Evolutionary conservation across 2,888 invertebrate genomes (phyloP).

Genomic region (Harpalus rufipes): DNA sequence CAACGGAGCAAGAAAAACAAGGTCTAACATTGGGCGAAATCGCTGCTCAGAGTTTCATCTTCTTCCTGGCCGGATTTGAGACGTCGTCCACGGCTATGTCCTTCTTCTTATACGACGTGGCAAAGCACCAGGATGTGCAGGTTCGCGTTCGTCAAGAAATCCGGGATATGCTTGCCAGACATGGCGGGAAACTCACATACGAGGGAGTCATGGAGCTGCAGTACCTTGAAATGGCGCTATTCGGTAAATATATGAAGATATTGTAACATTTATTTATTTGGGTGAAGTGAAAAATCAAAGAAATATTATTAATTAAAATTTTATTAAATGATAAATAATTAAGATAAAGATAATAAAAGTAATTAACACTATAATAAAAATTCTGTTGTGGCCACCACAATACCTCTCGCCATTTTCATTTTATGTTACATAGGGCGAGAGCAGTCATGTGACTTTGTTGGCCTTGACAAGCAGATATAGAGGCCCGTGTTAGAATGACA

Average conservation of each 20-base stretch:
- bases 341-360: too few relatives aligned
- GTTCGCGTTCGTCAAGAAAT: slow-evolving; percentile 53
- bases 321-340: too few relatives aligned
- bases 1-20: background rate
- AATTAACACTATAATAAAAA: too few relatives aligned
- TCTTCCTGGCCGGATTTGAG: slow-evolving; percentile 56
- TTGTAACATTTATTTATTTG: too few relatives aligned
- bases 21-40: slow-evolving; percentile 39
- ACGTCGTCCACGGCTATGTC: slow-evolving; percentile 47
- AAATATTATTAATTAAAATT: too few relatives aligned
- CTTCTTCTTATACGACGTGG: slow-evolving; percentile 49
- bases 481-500: too few relatives aligned
- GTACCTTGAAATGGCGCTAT: slow-evolving; percentile 50
- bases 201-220: slow-evolving; percentile 57
- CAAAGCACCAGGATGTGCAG: slow-evolving; percentile 41
- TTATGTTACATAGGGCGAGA: too few relatives aligned
- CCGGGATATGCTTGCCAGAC: slow-evolving; percentile 38
- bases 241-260: slow-evolving; percentile 1
- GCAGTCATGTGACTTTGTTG: too few relatives aligned
- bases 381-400: too few relatives aligned
- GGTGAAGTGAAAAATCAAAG: too few relatives aligned
- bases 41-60: slow-evolving; percentile 37
- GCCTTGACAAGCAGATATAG: too few relatives aligned
- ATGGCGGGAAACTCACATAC: slow-evolving; percentile 63
- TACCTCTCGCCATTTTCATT: too few relatives aligned